Evolutionary conservation across 1,140 invertebrate genomes (phyloP), one percentile per base, ranked within the genome.

Genomic region (Anastrepha ludens): DNA sequence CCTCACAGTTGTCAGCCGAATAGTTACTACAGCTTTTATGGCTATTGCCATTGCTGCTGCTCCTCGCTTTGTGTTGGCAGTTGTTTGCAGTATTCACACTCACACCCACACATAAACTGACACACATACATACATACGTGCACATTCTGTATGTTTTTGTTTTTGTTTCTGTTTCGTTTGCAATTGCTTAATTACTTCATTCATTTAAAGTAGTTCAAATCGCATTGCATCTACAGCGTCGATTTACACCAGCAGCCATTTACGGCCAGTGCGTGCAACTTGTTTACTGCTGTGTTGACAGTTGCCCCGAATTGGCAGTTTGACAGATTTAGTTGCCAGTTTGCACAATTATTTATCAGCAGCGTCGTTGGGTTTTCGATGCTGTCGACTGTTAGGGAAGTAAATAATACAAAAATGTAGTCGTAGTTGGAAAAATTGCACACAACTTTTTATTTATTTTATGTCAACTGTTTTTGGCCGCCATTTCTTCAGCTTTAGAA

Each of bases 181-280:
- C 87, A 91, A 91, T 92, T 91, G 85, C 89, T 89, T 92, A 92
- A 92, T 92, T 92, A 91, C 91, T 92, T 92, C 90, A 92, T 92
- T 92, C 90, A 92, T 92, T 92, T 90, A 89, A 88, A 92, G 89
- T 91, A 89, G 90, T 89, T 90, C 85, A 88, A 90, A 91, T 67
- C 59, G 85, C 29, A 7, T 81, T 81, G 58, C 58, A 86, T 62
- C 17, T 86, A 64, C 74, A 86, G 58, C 50, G 29, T 86, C 29
- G 29, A 39, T 74, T 13, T 74, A 47, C 29, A 62, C 60, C 60
- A 62, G 60, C 60, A 62, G 60, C 9, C 60, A 62, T 4, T 62
- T 62, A 62, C 60, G 60, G 9, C 7, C 29, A 55, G 74, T 81
- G 74, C 74, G 74, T 81, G 87, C 88, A 89, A 89, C 50, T 89